Evolutionary conservation across 2,113 vertebrate species (phyloP).

Genomic region (Mirza zaza): DNA sequence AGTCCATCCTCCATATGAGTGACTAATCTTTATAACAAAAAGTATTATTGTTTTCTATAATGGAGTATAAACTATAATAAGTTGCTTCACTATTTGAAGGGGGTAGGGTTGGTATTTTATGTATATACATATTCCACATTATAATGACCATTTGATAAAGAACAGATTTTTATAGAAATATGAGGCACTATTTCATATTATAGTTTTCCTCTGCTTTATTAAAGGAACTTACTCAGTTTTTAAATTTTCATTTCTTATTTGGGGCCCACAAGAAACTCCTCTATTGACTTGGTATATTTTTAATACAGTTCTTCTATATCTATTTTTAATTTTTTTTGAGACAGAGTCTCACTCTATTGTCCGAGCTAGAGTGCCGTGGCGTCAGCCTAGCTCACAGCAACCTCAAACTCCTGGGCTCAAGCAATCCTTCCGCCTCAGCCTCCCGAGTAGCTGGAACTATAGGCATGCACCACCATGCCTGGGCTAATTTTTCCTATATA

Average conservation of each 20-base stretch:
- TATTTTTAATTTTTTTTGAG: background rate
- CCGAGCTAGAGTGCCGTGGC: too few relatives aligned
- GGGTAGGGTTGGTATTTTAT: background rate
- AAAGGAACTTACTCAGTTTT: background rate
- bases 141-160: background rate
- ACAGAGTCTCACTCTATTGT: too few relatives aligned
- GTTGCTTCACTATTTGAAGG: constrained; percentile 3
- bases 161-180: constrained; percentile 47
- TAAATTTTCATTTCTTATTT: constrained; percentile 17
- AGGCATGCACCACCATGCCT: too few relatives aligned
- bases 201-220: constrained; percentile 2
- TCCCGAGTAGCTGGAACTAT: too few relatives aligned
- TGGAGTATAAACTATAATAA: background rate
- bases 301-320: background rate
- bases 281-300: background rate
- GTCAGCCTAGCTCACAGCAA: too few relatives aligned
- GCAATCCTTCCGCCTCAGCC: too few relatives aligned
- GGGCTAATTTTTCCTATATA: too few relatives aligned
- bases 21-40: constrained; percentile 18
- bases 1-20: background rate
- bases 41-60: constrained; percentile 9
- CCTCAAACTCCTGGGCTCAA: too few relatives aligned
- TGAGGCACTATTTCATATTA: background rate
- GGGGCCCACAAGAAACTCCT: background rate
- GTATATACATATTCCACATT: background rate